Evolutionary conservation across 2,888 invertebrate genomes (phyloP), one percentile per base, ranked within the genome.

Genomic region (Lepidocyrtinus sp.): DNA sequence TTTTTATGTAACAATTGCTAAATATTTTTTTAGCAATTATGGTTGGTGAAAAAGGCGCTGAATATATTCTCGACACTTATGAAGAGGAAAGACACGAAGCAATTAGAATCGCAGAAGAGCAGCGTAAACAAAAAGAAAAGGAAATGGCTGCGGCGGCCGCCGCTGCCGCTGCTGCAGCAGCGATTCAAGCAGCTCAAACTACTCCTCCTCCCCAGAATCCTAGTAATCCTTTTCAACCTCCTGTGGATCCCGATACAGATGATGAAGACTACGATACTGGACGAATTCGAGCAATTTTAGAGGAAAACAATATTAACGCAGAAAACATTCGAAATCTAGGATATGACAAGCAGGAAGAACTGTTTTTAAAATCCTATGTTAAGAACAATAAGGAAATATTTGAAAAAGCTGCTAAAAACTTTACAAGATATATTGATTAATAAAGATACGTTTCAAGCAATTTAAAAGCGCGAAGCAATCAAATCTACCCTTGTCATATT

Each of bases 61-160:
- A 83, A 17, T 61, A 79, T 70, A 83, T 83, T 75, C 61, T 83
- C 36, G 70, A 72, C 15, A 61, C 76, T 0, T 83, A 81, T 36
- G 83, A 83, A 61, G 81, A 73, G 27, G 83, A 83, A 26, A 61
- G 83, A 45, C 62, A 71, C 0, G 83, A 81, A 26, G 71, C 70
- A 22, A 76, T 76, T 36, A 25, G 71, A 36, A 1, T 76, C 19
- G 65, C 70, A 2, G 83, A 77, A 70, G 75, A 70, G 19, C 17
- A 62, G 17, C 45, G 68, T 26, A 64, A 62, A 21, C 62, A 82
- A 27, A 59, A 45, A 21, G 70, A 63, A 55, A 45, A 55, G 45
- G 72, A 75, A 27, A 68, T 67, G 1, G 69, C 72, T 1, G 24
- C 36, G 1, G 68, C 69, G 7, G 81, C 77, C 2, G 82, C 68